Base-by-base conservation (phyloP, 2,113 vertebrate genomes). In the Etheostoma cragini region DNA sequence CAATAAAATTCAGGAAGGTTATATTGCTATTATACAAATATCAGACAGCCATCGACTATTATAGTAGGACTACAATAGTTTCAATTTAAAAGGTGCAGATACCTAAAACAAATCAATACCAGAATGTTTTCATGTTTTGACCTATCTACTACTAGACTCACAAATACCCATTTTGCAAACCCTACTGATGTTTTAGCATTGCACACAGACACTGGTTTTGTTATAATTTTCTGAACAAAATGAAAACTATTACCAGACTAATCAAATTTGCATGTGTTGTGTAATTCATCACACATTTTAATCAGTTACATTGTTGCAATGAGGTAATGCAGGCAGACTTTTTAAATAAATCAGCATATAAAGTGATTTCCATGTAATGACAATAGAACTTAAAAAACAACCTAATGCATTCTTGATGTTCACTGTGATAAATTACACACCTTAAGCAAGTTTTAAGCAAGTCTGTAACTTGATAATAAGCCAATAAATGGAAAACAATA, bases 261-360 rank as follows among this genome's bases (percentile, higher is more conserved):
- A 11, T 47, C 13, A 1, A 10, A 65, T 21, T 6, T 68, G 47
- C 65, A 68, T n/a, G 49, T 33, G 16, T 49, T 26, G 16, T 52
- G 47, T n/a, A 52, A n/a, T 53, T 53, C 49, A 15, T n/a, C 49
- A 38, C 33, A 7, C 26, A 21, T 52, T 68, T 68, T 35, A 68
- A 68, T 67, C 26, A 67, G 26, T 30, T 14, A 21, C 49, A 21
- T 68, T 68, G 21, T 67, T 21, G 47, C 30, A 47, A 50, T 15
- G 12, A 50, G 64, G 24, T 19, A 13, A 19, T 21, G 46, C 46
- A 13, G 26, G 26, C 47, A 52, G 30, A 52, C 65, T 68, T 14
- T n/a, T 15, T 19, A n/a, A 33, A 68, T 68, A 49, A 53, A 68
- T 53, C 30, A 53, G 65, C 65, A 52, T 68, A n/a, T 68, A 35